Base-by-base conservation (phyloP, 2,113 vertebrate genomes). In the Notarius lentiginosus region DNA sequence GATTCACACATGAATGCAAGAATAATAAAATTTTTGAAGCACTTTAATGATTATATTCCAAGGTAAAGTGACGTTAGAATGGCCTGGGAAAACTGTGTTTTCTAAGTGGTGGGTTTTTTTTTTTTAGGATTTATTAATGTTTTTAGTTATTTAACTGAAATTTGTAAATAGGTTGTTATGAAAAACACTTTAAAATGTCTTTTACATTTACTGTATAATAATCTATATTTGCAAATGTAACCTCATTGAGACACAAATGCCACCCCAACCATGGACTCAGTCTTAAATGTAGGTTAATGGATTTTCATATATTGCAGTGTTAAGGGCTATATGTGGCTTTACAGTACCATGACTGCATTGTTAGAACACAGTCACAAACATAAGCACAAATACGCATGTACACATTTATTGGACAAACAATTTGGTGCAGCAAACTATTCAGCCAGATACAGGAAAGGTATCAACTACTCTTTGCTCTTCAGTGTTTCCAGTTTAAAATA, bases 401-500 rank as follows among this genome's bases (percentile, higher is more conserved):
- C 76, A 73, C n/a, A 55, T 53, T 12, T 30, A 65, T 47, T 73
- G 17, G 18, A 53, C 17, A 41, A 60, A 47, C 24, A 79, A 27
- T 51, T 79, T 85, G 41, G 47, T 63, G 56, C 47, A 66, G 17
- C 53, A 53, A 53, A n/a, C 41, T 60, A 72, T 60, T 81, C 8
- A 41, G 77, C 14, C 49, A 82, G 53, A 86, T 72, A 27, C 51
- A 66, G 47, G 60, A 79, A 22, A 68, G 7, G 9, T 65, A 85
- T 60, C 51, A 17, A 1, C 24, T 24, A 5, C 30, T 60, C 65
- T 41, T 72, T 17, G 27, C n/a, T 34, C 18, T 41, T 60, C 30
- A 30, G 49, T 79, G 84, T 79, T 80, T 56, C 27, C 61, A 53
- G 51, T 56, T 20, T 80, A 70, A 61, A 61, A 61, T 27, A 61